Conservation (phyloP, 1,140 invertebrate species). For the Harpegnathos saltator region DNA sequence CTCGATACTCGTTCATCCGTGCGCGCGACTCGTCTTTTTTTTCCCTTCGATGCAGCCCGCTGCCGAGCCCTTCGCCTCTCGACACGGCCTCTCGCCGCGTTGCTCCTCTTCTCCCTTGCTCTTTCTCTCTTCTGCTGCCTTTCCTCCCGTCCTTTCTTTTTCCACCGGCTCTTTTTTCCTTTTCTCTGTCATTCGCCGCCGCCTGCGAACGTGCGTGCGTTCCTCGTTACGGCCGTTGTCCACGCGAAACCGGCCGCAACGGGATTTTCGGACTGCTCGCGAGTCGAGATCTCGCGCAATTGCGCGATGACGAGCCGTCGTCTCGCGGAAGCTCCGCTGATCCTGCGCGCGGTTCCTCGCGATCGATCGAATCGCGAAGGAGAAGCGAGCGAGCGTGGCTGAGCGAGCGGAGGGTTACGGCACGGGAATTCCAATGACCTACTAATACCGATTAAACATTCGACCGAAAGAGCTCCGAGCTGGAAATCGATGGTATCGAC, state of each 20-base stretch:
- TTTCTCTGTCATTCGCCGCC: no score
- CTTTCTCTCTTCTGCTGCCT: neutral
- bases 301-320: neutral
- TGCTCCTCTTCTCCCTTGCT: neutral
- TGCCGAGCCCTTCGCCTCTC: no score
- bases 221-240: slow-evolving; percentile 31
- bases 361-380: neutral
- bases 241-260: slow-evolving; percentile 23
- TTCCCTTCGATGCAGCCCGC: slow-evolving; percentile 22
- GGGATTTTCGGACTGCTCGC: no score
- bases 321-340: slow-evolving; percentile 10
- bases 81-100: neutral
- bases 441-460: slow-evolving; percentile 54
- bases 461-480: slow-evolving; percentile 27
- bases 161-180: neutral
- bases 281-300: neutral
- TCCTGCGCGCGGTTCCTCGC: no score
- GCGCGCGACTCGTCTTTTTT: neutral
- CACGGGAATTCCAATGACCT: slow-evolving; percentile 53
- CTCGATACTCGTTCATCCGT: slow-evolving; percentile 56
- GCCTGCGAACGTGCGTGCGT: slow-evolving; percentile 5
- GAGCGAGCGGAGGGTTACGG: neutral
- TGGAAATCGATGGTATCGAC: slow-evolving; percentile 42
- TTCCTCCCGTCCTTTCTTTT: neutral
- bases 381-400: neutral